Evolutionary conservation across 2,888 invertebrate genomes (phyloP), one percentile per base, ranked within the genome.

Genomic region (Leptinotarsa haldemani): DNA sequence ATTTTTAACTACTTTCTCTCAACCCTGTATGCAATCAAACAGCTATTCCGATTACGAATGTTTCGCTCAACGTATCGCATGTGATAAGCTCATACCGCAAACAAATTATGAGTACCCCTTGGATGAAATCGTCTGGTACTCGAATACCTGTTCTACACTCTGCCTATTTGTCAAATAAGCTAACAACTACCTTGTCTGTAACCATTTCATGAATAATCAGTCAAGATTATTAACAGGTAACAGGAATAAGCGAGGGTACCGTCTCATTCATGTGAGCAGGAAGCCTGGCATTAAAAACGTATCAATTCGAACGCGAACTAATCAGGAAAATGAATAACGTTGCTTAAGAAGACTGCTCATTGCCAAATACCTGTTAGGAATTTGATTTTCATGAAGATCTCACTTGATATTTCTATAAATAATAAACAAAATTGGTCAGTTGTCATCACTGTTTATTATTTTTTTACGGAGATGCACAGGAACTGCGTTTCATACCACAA

Each of bases 161-260:
- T 52, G 52, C n/a, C 65, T 47, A 48, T 65, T 65, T 65, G 65
- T 65, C 65, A 65, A 65, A 40, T 16, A 47, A 46, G 20, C 30
- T 65, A 65, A 65, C 65, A n/a, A 65, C 65, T 20, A 65, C 20
- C 13, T 47, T 65, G 65, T 20, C 47, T 15, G 47, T 65, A 65
- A 65, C 65, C n/a, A 65, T 56, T 56, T 22, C 56, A 56, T 56
- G 56, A 56, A 56, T 56, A 56, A 56, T 56, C 20, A 22, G 65
- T 47, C 40, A 65, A 46, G 16, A 65, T 48, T 48, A 30, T 47
- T 20, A 65, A 46, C 48, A 22, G 30, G 30, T 48, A 48, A 20
- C 20, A 48, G 13, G 20, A 46, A 40, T 46, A 16, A 65, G 47
- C n/a, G 65, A 46, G 30, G 22, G 20, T 47, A 46, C 20, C 20